Conservation (phyloP, 2,888 invertebrate genomes). For the Tetheella fluctuosa region DNA sequence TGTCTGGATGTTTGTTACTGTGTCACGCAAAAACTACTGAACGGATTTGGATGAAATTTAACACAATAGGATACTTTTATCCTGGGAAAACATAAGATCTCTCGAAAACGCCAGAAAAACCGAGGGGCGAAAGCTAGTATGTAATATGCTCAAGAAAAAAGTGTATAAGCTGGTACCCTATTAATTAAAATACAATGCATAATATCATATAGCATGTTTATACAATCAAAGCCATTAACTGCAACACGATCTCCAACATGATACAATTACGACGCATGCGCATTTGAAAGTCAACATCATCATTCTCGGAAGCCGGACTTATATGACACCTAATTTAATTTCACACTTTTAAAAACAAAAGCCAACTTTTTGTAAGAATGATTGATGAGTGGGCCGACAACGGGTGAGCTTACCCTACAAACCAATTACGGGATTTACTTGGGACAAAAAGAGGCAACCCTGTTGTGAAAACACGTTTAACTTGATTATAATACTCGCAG, state of each 20-base stretch:
- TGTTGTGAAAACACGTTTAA: constrained; percentile 30
- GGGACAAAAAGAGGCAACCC: constrained; percentile 34
- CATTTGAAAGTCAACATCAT: not conserved
- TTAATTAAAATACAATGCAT: not conserved
- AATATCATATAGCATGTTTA: constrained; percentile 6
- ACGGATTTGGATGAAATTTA: too few species aligned
- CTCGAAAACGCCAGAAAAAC: too few species aligned
- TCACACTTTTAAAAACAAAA: constrained; percentile 38
- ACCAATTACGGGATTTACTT: constrained; percentile 43
- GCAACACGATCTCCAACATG: constrained; percentile 6
- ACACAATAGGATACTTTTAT: too few species aligned
- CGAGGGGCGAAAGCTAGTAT: too few species aligned
- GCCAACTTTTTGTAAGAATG: constrained; percentile 36
- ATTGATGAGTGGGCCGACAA: constrained; percentile 38
- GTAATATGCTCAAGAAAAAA: not conserved
- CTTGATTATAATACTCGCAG: not conserved
- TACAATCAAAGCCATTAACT: constrained; percentile 3
- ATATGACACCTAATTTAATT: constrained; percentile 30
- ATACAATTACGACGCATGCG: constrained; percentile 4
- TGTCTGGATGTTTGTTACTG: too few species aligned
- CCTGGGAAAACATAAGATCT: too few species aligned
- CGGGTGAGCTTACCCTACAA: constrained; percentile 36
- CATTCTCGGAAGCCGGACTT: constrained; percentile 12
- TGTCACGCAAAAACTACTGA: too few species aligned
- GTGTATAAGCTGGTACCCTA: too few species aligned